phyloP scores from a whole-genome alignment of 1,140 invertebrate genomes.

The Leptonema lineaticorne region DNA sequence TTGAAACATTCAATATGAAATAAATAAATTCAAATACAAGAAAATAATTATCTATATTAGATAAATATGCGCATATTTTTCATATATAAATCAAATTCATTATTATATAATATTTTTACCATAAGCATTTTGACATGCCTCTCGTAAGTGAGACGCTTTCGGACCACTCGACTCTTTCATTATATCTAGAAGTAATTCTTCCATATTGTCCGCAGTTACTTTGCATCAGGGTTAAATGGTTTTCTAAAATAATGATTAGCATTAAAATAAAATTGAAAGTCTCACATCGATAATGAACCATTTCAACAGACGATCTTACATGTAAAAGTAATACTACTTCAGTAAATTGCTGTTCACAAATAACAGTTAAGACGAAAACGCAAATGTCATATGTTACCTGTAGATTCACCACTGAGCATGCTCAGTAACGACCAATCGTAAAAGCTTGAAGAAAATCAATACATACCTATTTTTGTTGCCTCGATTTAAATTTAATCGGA shows the following conservation, averaged over 20 bases:
- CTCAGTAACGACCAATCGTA: slow-evolving; percentile 34
- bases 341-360: neutral
- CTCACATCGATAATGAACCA: neutral
- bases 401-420: slow-evolving; percentile 41
- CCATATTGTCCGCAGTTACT: slow-evolving; percentile 59
- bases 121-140: slow-evolving; percentile 77
- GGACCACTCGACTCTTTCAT: slow-evolving; percentile 74
- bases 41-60: neutral
- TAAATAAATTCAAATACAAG: neutral
- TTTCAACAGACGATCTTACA: neutral
- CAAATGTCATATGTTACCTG: slow-evolving; percentile 42
- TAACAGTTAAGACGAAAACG: slow-evolving; percentile 7
- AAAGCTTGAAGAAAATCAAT: slow-evolving; percentile 36
- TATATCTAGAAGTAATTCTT: slow-evolving; percentile 78
- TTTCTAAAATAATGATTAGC: neutral
- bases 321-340: neutral
- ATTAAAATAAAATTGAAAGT: neutral
- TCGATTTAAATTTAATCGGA: too few relatives aligned
- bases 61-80: neutral
- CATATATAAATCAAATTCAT: neutral
- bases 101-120: slow-evolving; percentile 56
- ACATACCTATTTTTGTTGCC: neutral
- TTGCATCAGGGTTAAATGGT: neutral
- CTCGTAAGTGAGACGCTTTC: slow-evolving; percentile 69
- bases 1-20: too few relatives aligned